Conservation (phyloP, 2,113 vertebrate genomes). For the Halichoerus grypus region DNA sequence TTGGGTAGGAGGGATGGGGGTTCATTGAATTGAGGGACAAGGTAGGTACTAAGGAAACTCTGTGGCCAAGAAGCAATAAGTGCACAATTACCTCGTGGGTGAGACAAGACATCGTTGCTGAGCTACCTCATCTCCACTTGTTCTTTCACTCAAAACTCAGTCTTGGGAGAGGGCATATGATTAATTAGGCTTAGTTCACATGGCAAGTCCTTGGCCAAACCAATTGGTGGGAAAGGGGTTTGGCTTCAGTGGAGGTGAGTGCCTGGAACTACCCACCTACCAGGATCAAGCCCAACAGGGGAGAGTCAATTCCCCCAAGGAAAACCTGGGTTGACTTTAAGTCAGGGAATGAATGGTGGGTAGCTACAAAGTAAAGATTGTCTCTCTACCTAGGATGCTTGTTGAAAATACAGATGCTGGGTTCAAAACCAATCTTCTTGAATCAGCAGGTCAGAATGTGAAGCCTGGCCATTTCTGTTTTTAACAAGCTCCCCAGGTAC, state of each 20-base stretch:
- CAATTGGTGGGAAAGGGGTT: neutral
- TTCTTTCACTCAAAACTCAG: neutral
- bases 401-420: neutral
- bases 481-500: neutral
- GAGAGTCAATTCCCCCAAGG: neutral
- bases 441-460: neutral
- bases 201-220: neutral
- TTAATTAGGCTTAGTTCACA: neutral
- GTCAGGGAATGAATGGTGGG: neutral
- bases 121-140: neutral
- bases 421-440: neutral
- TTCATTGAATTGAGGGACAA: neutral
- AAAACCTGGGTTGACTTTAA: constrained; percentile 24
- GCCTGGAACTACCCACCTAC: neutral
- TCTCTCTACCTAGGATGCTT: neutral
- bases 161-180: neutral
- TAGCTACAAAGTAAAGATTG: neutral
- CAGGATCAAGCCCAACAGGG: neutral
- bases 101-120: neutral
- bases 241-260: neutral
- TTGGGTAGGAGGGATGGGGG: neutral
- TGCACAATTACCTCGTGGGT: neutral
- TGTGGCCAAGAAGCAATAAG: neutral
- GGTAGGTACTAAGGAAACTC: neutral
- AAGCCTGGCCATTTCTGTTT: neutral